Evolutionary conservation across 2,113 vertebrate genomes (phyloP), one percentile per base, ranked within the genome.

Genomic region (Glaucidium brasilianum): DNA sequence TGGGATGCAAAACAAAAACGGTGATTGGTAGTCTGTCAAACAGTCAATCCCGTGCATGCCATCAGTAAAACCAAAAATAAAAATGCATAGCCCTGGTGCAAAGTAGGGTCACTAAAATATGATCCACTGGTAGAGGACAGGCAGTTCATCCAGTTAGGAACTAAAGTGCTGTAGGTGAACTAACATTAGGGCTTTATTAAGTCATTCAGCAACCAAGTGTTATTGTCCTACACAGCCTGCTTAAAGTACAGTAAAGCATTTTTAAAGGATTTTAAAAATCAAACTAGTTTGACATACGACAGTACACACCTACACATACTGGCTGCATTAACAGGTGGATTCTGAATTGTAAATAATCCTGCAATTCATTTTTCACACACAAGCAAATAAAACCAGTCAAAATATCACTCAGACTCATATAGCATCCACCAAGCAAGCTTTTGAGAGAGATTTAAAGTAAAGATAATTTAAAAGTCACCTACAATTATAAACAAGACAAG

Each of bases 381-480:
- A 96, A 95, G 96, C 95, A 97, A 95, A 96, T 95, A 93, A 96
- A 96, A 96, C 92, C 89, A 97, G 94, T 97, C 96, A 98, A 98
- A 98, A 94, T 97, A 97, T 94, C 96, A 97, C 96, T 87, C 93
- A 92, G 94, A 92, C 96, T 97, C 94, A 77, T 92, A 92, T 66
- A 96, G 93, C 95, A 97, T 96, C 93, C 95, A 97, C 75, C 96
- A 96, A 95, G 93, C 97, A 96, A 97, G 96, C 96, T 95, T 96
- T 63, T 69, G 85, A 97, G 71, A 94, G 92, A 95, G 94, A 77
- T 85, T 96, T 50, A 85, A 97, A 94, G 77, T 64, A 81, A 95
- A 90, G 91, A 59, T 64, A 91, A 90, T 95, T 96, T 90, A 84
- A 81, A 91, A 97, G 90, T 96, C 94, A 96, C 90, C 95, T 90